These are phyloP conservation scores for Myotis pilosus DNA, from an alignment of 2,797 vertebrate genomes.

Conservation along the genomic window DNA sequence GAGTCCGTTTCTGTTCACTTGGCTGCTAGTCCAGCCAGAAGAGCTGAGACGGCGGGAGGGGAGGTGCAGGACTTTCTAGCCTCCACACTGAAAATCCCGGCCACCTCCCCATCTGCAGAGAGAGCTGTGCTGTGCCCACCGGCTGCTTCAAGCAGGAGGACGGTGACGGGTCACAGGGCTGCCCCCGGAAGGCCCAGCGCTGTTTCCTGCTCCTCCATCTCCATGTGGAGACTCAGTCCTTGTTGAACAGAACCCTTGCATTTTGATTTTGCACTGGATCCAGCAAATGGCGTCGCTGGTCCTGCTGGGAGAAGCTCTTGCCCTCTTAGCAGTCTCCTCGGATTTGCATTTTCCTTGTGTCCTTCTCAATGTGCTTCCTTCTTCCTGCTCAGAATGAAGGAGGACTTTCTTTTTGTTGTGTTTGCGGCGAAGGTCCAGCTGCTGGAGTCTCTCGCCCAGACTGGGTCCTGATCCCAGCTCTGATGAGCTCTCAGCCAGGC, in stretches of 20 bases:
- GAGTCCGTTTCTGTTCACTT: neutral
- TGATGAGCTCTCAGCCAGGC: no score
- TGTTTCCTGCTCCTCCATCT: neutral
- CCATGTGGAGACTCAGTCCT: neutral
- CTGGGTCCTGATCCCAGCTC: neutral
- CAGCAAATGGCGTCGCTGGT: accelerated
- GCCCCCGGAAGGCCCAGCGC: no score
- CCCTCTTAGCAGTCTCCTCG: neutral
- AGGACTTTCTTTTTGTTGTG: neutral
- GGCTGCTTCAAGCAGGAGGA: neutral
- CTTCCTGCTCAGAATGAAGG: neutral
- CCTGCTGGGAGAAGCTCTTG: neutral
- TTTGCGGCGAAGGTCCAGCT: neutral
- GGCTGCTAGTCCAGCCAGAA: neutral
- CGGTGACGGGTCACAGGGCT: no score
- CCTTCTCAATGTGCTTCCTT: neutral
- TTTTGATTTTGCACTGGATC: neutral
- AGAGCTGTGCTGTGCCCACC: neutral
- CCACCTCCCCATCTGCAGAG: neutral
- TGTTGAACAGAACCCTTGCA: neutral
- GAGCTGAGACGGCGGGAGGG: neutral
- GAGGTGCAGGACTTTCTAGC: neutral
- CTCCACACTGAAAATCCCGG: neutral
- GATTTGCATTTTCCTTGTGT: neutral
- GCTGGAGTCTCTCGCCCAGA: neutral